Evolutionary conservation across 2,888 invertebrate genomes (phyloP).

Genomic region (Nomada lathburiana): DNA sequence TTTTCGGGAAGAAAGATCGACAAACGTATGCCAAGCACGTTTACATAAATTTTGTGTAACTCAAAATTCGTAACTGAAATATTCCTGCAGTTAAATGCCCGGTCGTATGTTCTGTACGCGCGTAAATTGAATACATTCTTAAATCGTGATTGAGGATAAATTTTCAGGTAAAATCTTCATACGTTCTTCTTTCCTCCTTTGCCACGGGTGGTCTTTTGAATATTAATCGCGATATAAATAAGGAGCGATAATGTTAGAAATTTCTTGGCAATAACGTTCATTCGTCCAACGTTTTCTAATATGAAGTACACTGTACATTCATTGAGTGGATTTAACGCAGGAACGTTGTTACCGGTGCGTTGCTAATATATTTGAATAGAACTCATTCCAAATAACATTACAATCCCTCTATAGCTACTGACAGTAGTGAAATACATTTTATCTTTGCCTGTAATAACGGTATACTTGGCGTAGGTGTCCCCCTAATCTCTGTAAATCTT

Average conservation of each 20-base stretch:
- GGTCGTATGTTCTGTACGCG: background rate
- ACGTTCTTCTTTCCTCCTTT: background rate
- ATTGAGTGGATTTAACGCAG: background rate
- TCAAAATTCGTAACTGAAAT: constrained; percentile 18
- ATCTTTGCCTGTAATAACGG: constrained; percentile 46
- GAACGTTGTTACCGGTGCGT: background rate
- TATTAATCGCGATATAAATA: too few species aligned
- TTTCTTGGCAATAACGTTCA: too few species aligned
- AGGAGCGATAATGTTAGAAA: too few species aligned
- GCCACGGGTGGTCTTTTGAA: too few species aligned
- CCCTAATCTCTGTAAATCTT: constrained; percentile 70
- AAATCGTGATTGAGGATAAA: background rate
- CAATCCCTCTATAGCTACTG: background rate
- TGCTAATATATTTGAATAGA: background rate
- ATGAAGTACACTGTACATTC: too few species aligned
- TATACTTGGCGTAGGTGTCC: constrained; percentile 34
- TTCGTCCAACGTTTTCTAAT: too few species aligned
- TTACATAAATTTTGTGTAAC: constrained; percentile 19
- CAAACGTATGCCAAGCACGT: background rate
- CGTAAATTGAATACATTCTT: constrained; percentile 21
- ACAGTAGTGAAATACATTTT: constrained; percentile 33
- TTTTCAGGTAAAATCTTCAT: constrained; percentile 3
- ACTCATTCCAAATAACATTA: background rate
- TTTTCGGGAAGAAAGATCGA: constrained; percentile 40
- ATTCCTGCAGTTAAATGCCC: constrained; percentile 10